Percentiles rank a stretch among this genome's conserved stretches.
These are phyloP conservation scores for Sebastes taczanowskii DNA, from an alignment of 2,797 vertebrate genomes.

Conservation along the genomic window DNA sequence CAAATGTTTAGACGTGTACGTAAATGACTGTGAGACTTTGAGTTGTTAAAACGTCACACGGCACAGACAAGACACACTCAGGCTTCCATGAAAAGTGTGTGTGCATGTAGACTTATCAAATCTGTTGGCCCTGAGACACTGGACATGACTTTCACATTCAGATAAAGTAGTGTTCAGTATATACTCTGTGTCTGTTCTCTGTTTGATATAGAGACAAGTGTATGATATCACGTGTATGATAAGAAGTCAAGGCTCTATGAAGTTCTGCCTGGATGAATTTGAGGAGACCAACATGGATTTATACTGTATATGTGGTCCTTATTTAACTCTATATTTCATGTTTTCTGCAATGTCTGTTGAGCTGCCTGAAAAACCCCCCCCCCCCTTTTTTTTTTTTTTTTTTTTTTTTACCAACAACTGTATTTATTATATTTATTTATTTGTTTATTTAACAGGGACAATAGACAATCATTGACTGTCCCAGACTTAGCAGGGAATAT, in stretches of 20 bases:
- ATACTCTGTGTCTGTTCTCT: neutral
- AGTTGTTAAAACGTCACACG: neutral
- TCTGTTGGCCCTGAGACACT: neutral
- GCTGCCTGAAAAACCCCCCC: too few species aligned
- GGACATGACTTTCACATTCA: neutral
- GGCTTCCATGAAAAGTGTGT: neutral
- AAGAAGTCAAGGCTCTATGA: neutral
- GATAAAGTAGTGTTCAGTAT: neutral
- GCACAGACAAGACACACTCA: neutral
- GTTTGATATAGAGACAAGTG: neutral
- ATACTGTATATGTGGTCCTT: neutral
- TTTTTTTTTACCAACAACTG: too few species aligned
- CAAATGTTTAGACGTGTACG: neutral
- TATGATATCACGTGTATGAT: neutral
- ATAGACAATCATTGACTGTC: too few species aligned
- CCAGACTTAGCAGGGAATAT: too few species aligned
- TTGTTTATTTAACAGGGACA: too few species aligned
- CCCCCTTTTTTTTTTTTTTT: too few species aligned
- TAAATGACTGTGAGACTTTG: neutral
- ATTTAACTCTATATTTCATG: neutral
- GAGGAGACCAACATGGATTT: neutral
- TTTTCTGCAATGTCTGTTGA: neutral
- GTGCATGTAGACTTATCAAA: neutral
- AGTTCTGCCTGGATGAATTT: neutral
- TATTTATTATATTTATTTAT: too few species aligned